Evolutionary conservation across 1,140 invertebrate species (phyloP).

Genomic region (Streblospio benedicti): DNA sequence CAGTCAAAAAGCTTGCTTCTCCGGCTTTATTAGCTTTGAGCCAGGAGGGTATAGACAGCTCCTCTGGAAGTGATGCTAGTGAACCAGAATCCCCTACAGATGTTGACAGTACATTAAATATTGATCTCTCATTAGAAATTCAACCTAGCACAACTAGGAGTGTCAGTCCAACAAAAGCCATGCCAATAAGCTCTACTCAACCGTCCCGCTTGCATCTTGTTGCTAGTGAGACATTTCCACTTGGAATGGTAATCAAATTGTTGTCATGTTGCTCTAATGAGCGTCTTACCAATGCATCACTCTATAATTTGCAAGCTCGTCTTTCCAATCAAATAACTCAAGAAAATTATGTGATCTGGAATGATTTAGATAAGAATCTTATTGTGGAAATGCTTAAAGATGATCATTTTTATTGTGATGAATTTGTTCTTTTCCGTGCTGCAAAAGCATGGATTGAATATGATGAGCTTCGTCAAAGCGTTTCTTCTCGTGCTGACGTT

Average conservation of each 20-base stretch:
- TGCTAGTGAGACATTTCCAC: slow-evolving; percentile 16
- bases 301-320: slow-evolving; percentile 17
- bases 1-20: too few relatives aligned
- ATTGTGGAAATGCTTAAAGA: slow-evolving; percentile 13
- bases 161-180: too few relatives aligned
- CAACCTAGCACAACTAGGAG: too few relatives aligned
- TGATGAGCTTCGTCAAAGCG: background rate
- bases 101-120: too few relatives aligned
- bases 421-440: slow-evolving; percentile 12
- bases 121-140: too few relatives aligned
- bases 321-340: slow-evolving; percentile 15
- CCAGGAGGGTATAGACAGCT: too few relatives aligned
- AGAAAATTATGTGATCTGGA: slow-evolving; percentile 13
- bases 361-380: slow-evolving; percentile 4
- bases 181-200: too few relatives aligned
- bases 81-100: too few relatives aligned
- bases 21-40: too few relatives aligned
- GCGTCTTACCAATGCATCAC: slow-evolving; percentile 8
- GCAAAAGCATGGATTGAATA: slow-evolving; percentile 13
- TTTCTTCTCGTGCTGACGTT: slow-evolving; percentile 1
- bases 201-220: too few relatives aligned
- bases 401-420: slow-evolving; percentile 12
- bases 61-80: too few relatives aligned
- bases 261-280: slow-evolving; percentile 9
- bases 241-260: slow-evolving; percentile 10